Conservation (phyloP, 2,888 invertebrate species). For the Andrena minutula region DNA sequence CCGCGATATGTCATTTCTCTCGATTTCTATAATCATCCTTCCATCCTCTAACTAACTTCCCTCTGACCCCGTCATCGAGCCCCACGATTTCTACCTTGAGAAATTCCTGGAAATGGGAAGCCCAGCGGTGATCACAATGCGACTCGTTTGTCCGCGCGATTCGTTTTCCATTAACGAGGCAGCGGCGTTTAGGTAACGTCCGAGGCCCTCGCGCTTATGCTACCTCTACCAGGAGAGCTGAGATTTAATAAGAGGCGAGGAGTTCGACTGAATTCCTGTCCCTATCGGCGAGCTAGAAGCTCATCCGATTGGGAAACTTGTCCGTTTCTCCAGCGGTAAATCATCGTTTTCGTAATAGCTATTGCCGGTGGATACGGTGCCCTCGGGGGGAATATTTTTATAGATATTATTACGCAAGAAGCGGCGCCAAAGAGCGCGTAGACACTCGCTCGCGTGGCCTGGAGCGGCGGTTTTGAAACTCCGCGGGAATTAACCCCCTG, state of each 20-base stretch:
- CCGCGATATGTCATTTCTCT: too few species aligned
- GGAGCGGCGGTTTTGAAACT: conserved; percentile 14
- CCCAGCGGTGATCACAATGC: too few species aligned
- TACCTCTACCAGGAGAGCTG: not conserved
- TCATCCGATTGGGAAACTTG: conserved; percentile 48
- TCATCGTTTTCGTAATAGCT: conserved; percentile 51
- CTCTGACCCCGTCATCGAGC: too few species aligned
- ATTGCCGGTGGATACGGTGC: conserved; percentile 1
- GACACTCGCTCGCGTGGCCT: not conserved
- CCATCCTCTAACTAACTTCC: too few species aligned
- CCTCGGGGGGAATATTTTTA: conserved; percentile 29
- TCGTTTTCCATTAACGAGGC: not conserved
- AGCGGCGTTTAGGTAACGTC: conserved; percentile 13
- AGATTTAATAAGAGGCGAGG: conserved; percentile 46
- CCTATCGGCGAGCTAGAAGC: not conserved
- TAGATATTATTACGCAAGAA: conserved; percentile 34
- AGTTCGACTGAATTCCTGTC: conserved; percentile 30
- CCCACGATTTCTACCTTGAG: too few species aligned
- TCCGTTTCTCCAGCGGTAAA: conserved; percentile 53
- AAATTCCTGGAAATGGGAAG: too few species aligned
- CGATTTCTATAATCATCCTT: too few species aligned
- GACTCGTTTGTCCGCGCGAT: too few species aligned
- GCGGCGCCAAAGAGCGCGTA: not conserved
- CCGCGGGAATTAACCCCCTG: conserved; percentile 14
- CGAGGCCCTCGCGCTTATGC: not conserved